Percentiles rank a stretch among this genome's conserved stretches.
These are phyloP conservation scores for Philereme transversata DNA, from an alignment of 2,888 invertebrate genomes.

Conservation along the genomic window DNA sequence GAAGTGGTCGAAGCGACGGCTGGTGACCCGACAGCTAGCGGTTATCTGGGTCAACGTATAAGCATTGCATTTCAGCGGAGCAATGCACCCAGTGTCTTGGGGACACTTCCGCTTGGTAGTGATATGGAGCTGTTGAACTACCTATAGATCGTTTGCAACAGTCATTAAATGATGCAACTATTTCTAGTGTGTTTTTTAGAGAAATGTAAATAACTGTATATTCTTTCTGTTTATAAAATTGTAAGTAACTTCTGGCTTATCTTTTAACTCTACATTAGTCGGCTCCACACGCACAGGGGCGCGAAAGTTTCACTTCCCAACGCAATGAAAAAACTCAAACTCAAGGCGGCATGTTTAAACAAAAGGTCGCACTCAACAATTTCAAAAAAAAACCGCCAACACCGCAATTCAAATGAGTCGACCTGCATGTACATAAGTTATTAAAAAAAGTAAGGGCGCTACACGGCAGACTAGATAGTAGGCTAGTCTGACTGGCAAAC, in stretches of 20 bases:
- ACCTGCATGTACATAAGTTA: constrained; percentile 77
- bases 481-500: constrained; percentile 11
- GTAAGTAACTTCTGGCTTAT: neutral
- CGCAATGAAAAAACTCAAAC: constrained; percentile 45
- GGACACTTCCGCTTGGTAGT: too few relatives aligned
- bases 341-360: constrained; percentile 63
- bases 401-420: constrained; percentile 56
- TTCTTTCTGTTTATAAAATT: too few relatives aligned
- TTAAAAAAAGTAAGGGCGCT: constrained; percentile 76
- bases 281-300: constrained; percentile 5
- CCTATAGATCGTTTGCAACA: too few relatives aligned
- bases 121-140: too few relatives aligned
- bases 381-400: constrained; percentile 66
- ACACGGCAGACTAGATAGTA: constrained; percentile 16
- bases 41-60: too few relatives aligned
- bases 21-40: too few relatives aligned
- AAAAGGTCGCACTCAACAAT: constrained; percentile 72
- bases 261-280: constrained; percentile 14
- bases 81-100: too few relatives aligned
- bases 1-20: too few relatives aligned
- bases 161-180: too few relatives aligned
- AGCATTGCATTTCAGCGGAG: too few relatives aligned
- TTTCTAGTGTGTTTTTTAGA: too few relatives aligned
- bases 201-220: too few relatives aligned
- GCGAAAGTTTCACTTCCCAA: constrained; percentile 21